Percentiles rank a stretch among this genome's conserved stretches.
Evolutionary conservation across 1,140 invertebrate genomes (phyloP).

Genomic region (Ganaspis sp.): DNA sequence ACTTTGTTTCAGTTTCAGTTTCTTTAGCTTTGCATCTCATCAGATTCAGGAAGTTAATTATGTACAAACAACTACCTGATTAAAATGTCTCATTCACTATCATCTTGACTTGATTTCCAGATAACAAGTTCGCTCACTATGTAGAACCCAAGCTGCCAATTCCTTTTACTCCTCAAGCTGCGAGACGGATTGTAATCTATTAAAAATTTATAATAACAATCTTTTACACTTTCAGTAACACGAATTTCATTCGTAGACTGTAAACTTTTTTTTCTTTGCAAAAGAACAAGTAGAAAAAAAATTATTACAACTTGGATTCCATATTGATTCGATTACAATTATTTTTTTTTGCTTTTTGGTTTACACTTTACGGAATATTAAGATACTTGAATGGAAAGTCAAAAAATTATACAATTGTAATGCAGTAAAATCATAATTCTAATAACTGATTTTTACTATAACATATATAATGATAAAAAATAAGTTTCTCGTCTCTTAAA

Average conservation of each 20-base stretch:
- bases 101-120: background rate
- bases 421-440: conserved; percentile 1
- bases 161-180: conserved; percentile 43
- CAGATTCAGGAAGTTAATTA: conserved; percentile 32
- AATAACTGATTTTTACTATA: no score
- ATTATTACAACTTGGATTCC: conserved; percentile 31
- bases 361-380: background rate
- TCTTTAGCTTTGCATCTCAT: conserved; percentile 34
- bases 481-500: background rate
- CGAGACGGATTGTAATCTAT: conserved; percentile 38
- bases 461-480: background rate
- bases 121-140: conserved; percentile 10
- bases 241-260: conserved; percentile 33
- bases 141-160: conserved; percentile 48
- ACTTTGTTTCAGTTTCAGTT: conserved; percentile 38
- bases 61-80: conserved; percentile 33
- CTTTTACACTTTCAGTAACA: background rate
- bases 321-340: conserved; percentile 30
- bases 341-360: conserved; percentile 16
- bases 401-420: background rate
- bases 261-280: background rate
- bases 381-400: background rate
- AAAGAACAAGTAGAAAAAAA: conserved; percentile 28
- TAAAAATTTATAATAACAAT: conserved; percentile 36
- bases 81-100: background rate